A percentile compares a stretch with the other conserved stretches of the same genome.
phyloP scores from a whole-genome alignment of 2,113 vertebrate species.

The Sinocyclocheilus anshuiensis region DNA sequence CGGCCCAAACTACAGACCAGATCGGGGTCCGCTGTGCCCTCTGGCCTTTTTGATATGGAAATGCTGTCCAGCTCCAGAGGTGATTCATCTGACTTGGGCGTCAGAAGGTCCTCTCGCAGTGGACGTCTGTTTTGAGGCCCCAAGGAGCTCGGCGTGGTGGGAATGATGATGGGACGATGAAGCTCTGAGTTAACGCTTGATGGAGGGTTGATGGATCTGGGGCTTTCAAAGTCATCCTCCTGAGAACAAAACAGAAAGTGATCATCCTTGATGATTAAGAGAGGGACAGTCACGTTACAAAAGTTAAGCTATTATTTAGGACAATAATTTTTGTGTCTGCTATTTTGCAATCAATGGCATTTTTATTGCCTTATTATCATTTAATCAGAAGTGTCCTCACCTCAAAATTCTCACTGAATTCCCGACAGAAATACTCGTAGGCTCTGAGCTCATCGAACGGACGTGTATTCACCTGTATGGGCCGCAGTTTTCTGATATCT shows the following conservation, averaged over 20 bases:
- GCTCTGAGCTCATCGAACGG: conserved; percentile 87
- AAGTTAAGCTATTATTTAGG: too few relatives aligned
- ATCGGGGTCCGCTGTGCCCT: conserved; percentile 75
- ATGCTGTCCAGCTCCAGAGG: conserved; percentile 73
- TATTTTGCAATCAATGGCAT: background rate
- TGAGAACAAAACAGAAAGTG: conserved; percentile 55
- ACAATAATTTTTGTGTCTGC: background rate
- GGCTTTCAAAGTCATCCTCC: conserved; percentile 82
- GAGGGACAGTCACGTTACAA: background rate
- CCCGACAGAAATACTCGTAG: conserved; percentile 91
- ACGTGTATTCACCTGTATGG: conserved; percentile 78
- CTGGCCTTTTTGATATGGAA: conserved; percentile 72
- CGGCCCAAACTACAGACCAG: conserved; percentile 81
- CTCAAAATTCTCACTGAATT: conserved; percentile 93
- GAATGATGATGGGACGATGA: conserved; percentile 86
- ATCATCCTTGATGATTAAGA: background rate
- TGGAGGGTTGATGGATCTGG: conserved; percentile 57
- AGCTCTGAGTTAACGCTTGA: conserved; percentile 74
- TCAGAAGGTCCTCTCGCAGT: conserved; percentile 61
- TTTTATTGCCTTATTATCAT: background rate
- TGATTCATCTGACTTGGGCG: conserved; percentile 9
- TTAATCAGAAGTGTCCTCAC: conserved; percentile 66
- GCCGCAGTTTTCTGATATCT: conserved; percentile 91
- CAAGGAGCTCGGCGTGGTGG: conserved; percentile 80
- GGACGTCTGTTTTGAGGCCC: conserved; percentile 61